These are phyloP conservation scores for Caenorhabditis sp. DNA, from an alignment of 2,888 invertebrate species.

Conservation along the genomic window DNA sequence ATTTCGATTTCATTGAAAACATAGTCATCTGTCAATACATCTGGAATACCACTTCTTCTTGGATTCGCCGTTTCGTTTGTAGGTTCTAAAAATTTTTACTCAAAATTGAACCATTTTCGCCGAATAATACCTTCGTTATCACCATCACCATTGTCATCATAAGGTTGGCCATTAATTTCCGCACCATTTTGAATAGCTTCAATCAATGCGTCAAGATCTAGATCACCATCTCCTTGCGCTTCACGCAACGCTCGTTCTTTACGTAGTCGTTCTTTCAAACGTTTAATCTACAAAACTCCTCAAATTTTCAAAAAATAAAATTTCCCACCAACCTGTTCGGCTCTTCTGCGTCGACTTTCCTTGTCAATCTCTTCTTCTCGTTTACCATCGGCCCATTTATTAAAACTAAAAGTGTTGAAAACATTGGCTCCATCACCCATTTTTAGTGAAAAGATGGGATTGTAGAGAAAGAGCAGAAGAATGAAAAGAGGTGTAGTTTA, in stretches of 20 bases:
- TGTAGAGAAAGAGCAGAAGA: not conserved
- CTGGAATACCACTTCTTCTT: conserved; percentile 20
- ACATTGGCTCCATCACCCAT: conserved; percentile 56
- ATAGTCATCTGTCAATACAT: conserved; percentile 46
- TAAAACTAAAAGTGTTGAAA: conserved; percentile 61
- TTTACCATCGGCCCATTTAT: conserved; percentile 59
- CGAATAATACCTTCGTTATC: not conserved
- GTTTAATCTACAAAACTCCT: conserved; percentile 48
- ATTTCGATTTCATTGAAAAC: conserved; percentile 52
- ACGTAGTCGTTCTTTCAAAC: conserved; percentile 55
- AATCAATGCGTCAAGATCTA: conserved; percentile 55
- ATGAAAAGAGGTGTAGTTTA: not conserved
- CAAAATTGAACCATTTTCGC: not conserved
- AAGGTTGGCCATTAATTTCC: conserved; percentile 7
- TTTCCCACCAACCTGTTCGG: conserved; percentile 46
- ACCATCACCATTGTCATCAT: not conserved
- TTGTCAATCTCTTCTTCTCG: conserved; percentile 60
- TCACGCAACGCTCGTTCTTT: conserved; percentile 52
- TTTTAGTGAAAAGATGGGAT: not conserved
- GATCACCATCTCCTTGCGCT: conserved; percentile 48
- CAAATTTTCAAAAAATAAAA: not conserved
- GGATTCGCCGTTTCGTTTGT: conserved; percentile 3
- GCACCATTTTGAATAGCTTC: conserved; percentile 53
- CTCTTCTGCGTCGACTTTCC: conserved; percentile 49
- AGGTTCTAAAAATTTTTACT: not conserved